A percentile compares a stretch with the other conserved stretches of the same genome.
These are phyloP conservation scores for Lagocephalus sceleratus DNA, from an alignment of 2,797 vertebrate genomes.

Conservation along the genomic window DNA sequence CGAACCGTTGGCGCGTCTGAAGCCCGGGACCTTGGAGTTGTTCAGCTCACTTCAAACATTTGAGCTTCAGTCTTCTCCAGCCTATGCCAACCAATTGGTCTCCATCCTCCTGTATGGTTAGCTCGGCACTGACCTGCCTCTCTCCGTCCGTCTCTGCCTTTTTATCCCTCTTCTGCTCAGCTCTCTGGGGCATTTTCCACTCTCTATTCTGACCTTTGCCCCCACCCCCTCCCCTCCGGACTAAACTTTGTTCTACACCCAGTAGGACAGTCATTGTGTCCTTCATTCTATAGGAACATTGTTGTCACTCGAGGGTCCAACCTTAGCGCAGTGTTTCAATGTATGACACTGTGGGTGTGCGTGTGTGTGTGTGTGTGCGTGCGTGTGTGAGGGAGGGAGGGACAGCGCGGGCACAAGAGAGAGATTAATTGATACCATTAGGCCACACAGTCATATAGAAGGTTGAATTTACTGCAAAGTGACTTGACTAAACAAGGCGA, in stretches of 20 bases:
- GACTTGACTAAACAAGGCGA: slow-evolving; percentile 35
- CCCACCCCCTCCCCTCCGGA: slow-evolving; percentile 1
- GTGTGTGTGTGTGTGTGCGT: slow-evolving; percentile 5
- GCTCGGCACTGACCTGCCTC: slow-evolving; percentile 34
- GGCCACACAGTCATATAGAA: slow-evolving; percentile 20
- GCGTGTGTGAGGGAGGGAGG: too few relatives aligned
- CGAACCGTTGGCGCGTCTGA: not conserved
- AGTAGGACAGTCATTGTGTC: slow-evolving; percentile 42
- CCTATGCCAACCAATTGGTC: slow-evolving; percentile 1
- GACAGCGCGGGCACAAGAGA: too few relatives aligned
- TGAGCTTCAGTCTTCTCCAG: not conserved
- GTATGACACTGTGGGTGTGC: slow-evolving; percentile 5
- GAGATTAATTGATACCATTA: slow-evolving; percentile 57
- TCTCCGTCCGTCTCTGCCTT: slow-evolving; percentile 47
- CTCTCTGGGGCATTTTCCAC: slow-evolving; percentile 46
- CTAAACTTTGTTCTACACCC: not conserved
- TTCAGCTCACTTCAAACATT: slow-evolving; percentile 5
- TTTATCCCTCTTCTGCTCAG: slow-evolving; percentile 41
- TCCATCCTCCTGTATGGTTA: slow-evolving; percentile 23
- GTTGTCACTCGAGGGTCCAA: slow-evolving; percentile 33
- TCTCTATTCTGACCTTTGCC: slow-evolving; percentile 43
- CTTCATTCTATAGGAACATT: slow-evolving; percentile 49
- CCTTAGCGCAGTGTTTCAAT: slow-evolving; percentile 20
- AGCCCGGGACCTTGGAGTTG: not conserved
- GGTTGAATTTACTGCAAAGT: slow-evolving; percentile 46